Evolutionary conservation across 2,888 invertebrate genomes (phyloP), one percentile per base, ranked within the genome.

Genomic region (Drosophila pseudotalamancana): DNA sequence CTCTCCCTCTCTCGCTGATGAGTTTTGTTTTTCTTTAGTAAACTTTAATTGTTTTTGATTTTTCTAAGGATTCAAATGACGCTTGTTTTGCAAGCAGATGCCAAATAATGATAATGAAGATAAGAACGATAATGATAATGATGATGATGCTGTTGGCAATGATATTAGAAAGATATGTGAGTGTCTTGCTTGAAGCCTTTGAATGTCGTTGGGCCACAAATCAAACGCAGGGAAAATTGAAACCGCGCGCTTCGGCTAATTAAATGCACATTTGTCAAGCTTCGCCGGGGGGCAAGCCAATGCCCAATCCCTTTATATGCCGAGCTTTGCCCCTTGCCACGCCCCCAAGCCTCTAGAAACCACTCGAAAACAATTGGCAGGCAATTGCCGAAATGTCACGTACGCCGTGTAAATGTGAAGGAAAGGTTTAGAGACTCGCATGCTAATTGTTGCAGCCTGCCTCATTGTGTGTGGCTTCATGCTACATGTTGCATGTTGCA

Each of bases 31-130:
- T 87, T 77, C 79, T 87, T 85, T 79, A 79, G 69, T 71, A 82
- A 83, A 83, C 83, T 83, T 83, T 85, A 83, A 83, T 83, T 83
- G 83, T 83, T 83, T 83, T 83, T 79, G 86, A 87, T 83, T 87
- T 87, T 85, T 60, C 34, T 83, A 83, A 82, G 83, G 83, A 87
- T 83, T 83, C 87, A 67, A 83, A 53, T 71, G 84, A 80, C 84
- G 73, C 64, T 77, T 59, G 45, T 71, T n/a, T 57, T 62, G 54
- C 59, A 42, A 43, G 50, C 25, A 49, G 54, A 43, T 35, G 57
- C 56, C 51, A 51, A 25, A 49, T 46, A 46, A 56, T 50, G 49
- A 42, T 32, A 25, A 40, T 59, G 31, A 29, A 9, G 34, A 34
- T n/a, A 25, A 32, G 9, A 18, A 16, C n/a, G 40, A 34, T 19